phyloP scores from a whole-genome alignment of 2,888 invertebrate genomes.

The Pycnomerus fuliginosus region DNA sequence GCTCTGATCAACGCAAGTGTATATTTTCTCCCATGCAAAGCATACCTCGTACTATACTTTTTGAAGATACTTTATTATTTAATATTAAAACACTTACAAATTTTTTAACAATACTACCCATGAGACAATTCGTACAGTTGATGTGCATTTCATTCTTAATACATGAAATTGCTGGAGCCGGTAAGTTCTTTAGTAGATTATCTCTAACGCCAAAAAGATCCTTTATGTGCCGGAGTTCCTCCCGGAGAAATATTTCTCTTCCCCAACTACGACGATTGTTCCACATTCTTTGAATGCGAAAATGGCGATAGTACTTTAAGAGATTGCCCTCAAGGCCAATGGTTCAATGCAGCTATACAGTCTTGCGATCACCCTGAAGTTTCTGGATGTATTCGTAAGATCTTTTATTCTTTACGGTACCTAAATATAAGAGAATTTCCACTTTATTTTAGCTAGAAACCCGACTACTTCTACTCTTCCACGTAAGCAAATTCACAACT shows the following conservation, averaged over 20 bases:
- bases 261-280: slow-evolving; percentile 5
- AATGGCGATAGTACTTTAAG: not conserved
- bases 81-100: too few species aligned
- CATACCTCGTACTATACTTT: too few species aligned
- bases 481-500: too few species aligned
- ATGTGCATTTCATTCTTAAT: too few species aligned
- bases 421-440: not conserved
- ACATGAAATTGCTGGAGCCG: too few species aligned
- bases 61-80: too few species aligned
- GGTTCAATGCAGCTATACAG: slow-evolving; percentile 3
- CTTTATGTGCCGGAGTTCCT: slow-evolving; percentile 2
- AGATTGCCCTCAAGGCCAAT: slow-evolving; percentile 1
- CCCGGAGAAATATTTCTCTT: slow-evolving; percentile 2
- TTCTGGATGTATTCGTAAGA: slow-evolving; percentile 5
- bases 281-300: slow-evolving; percentile 1
- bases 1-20: too few species aligned
- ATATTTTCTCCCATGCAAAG: too few species aligned
- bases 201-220: too few species aligned
- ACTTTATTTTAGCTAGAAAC: not conserved
- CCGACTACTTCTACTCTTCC: not conserved
- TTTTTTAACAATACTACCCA: too few species aligned
- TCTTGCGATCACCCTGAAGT: slow-evolving; percentile 3
- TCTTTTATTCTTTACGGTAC: not conserved
- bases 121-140: too few species aligned
- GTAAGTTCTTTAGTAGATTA: too few species aligned